These are phyloP conservation scores for Sminthurinus aureus DNA, from an alignment of 2,888 invertebrate genomes.

Conservation along the genomic window DNA sequence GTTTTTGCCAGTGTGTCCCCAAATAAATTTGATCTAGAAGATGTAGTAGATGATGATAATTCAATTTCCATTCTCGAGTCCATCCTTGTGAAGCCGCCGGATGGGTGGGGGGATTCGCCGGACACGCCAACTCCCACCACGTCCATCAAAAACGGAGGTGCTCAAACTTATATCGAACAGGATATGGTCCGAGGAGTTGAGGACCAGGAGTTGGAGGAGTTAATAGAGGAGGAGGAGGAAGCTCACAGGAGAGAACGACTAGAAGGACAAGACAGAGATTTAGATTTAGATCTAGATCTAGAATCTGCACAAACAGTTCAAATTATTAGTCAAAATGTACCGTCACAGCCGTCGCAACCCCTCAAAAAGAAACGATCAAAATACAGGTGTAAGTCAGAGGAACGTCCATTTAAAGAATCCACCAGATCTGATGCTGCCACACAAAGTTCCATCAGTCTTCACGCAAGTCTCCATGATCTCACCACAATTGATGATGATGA, in stretches of 20 bases:
- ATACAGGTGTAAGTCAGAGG: slow-evolving; percentile 48
- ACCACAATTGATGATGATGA: slow-evolving; percentile 60
- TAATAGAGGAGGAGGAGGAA: neutral
- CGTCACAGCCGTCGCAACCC: neutral
- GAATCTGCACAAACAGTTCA: neutral
- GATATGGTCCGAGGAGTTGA: slow-evolving; percentile 5
- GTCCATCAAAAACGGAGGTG: slow-evolving; percentile 30
- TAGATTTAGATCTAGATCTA: neutral
- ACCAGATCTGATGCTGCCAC: slow-evolving; percentile 53
- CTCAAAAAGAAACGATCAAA: slow-evolving; percentile 41
- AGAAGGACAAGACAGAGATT: slow-evolving; percentile 10
- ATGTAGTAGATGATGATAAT: neutral
- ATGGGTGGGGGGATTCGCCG: slow-evolving; percentile 88
- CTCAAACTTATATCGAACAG: slow-evolving; percentile 10
- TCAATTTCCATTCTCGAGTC: slow-evolving; percentile 26
- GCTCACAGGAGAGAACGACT: neutral
- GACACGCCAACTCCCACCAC: slow-evolving; percentile 67
- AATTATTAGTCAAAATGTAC: neutral
- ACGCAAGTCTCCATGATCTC: slow-evolving; percentile 54
- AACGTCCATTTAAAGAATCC: slow-evolving; percentile 39
- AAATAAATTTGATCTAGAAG: neutral
- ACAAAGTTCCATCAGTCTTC: slow-evolving; percentile 54
- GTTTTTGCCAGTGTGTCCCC: neutral
- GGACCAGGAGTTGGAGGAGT: neutral
- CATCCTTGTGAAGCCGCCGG: slow-evolving; percentile 80